Conservation (phyloP, 2,797 vertebrate species). For the Distichodus sexfasciatus region DNA sequence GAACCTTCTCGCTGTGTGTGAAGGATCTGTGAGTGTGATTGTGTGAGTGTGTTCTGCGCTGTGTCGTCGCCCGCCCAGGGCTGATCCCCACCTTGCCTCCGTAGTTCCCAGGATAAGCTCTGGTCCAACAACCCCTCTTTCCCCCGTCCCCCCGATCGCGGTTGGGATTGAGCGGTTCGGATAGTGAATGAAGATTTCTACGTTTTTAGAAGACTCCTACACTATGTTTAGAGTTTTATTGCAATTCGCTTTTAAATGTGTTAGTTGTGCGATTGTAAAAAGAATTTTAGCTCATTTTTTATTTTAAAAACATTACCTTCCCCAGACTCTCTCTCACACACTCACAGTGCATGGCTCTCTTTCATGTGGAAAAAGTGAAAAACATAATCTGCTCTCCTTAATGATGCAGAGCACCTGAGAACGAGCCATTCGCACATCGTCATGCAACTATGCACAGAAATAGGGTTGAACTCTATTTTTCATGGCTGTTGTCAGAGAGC, state of each 20-base stretch:
- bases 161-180: too few species aligned
- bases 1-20: too few species aligned
- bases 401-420: conserved; percentile 10
- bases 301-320: background rate
- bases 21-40: too few species aligned
- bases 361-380: background rate
- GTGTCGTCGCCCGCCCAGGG: too few species aligned
- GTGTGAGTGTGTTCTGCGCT: too few species aligned
- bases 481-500: background rate
- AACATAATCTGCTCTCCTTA: conserved; percentile 16
- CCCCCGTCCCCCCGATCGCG: too few species aligned
- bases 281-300: conserved; percentile 15
- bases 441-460: background rate
- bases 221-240: background rate
- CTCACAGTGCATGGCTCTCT: background rate
- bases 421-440: background rate
- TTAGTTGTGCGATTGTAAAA: background rate
- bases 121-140: too few species aligned
- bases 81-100: too few species aligned
- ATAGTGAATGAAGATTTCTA: too few species aligned
- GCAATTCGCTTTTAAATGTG: background rate
- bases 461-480: conserved; percentile 9
- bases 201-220: too few species aligned
- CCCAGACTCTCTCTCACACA: too few species aligned
- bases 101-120: too few species aligned